Conservation (phyloP, 2,113 vertebrate species). For the Ploceus nigricollis region DNA sequence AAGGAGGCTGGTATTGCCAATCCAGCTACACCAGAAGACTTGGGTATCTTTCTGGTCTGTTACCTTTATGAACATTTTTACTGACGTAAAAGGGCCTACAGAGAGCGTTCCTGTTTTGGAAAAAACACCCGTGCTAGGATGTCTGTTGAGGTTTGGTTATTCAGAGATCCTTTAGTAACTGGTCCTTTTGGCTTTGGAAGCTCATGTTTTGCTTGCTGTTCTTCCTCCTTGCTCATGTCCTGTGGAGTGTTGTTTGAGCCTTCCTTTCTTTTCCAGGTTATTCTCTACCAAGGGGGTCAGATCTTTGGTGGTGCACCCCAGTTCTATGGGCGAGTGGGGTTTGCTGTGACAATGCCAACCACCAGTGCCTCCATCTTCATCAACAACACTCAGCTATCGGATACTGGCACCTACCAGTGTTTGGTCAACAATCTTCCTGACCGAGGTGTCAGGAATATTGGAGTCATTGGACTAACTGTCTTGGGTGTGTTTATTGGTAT, state of each 20-base stretch:
- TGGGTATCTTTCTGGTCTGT: background rate
- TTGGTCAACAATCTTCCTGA: constrained; percentile 98
- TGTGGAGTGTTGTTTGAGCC: background rate
- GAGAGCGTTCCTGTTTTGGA: background rate
- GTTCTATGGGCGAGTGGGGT: constrained; percentile 92
- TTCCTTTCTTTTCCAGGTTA: constrained; percentile 82
- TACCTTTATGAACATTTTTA: background rate
- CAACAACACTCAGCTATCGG: constrained; percentile 95
- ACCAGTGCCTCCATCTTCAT: constrained; percentile 99
- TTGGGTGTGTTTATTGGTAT: constrained; percentile 80
- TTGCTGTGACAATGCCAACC: constrained; percentile 93
- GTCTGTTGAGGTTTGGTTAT: background rate
- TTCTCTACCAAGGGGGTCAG: constrained; percentile 96
- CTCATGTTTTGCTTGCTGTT: background rate
- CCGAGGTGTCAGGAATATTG: constrained; percentile 91
- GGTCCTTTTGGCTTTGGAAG: background rate
- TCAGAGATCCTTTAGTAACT: background rate
- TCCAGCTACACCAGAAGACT: background rate
- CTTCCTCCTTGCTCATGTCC: background rate
- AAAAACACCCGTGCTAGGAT: background rate
- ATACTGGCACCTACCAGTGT: constrained; percentile 98
- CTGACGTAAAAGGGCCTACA: background rate
- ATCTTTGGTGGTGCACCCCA: constrained; percentile 90
- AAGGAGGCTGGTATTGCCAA: background rate
- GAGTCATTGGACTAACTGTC: constrained; percentile 94